These are phyloP conservation scores for Sesamia inferens DNA, from an alignment of 2,888 invertebrate species.

Conservation along the genomic window DNA sequence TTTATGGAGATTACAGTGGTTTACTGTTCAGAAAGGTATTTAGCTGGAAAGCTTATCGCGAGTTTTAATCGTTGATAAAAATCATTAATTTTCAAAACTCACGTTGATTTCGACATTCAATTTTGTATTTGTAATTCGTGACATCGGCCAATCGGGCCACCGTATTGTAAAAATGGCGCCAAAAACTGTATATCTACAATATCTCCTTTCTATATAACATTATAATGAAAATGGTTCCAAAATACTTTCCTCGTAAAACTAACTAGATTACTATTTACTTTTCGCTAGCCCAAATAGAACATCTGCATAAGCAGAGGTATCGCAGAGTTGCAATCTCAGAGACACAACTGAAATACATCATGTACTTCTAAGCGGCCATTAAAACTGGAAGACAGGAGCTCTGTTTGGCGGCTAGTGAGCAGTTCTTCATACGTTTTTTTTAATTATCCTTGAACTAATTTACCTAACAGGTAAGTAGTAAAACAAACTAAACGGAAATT, in stretches of 20 bases:
- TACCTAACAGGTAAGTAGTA: conserved; percentile 13
- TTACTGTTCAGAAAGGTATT: neutral
- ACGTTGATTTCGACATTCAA: neutral
- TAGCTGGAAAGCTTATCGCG: neutral
- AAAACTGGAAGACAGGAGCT: neutral
- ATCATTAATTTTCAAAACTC: no score
- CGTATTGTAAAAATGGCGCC: neutral
- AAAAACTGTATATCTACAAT: neutral
- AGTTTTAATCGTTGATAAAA: neutral
- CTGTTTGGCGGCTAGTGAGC: neutral
- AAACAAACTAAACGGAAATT: conserved; percentile 32
- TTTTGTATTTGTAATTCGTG: neutral
- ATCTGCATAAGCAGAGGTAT: neutral
- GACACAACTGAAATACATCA: neutral
- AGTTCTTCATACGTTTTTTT: neutral
- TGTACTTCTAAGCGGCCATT: neutral
- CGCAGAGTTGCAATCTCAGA: no score
- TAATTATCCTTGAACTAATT: conserved; percentile 11
- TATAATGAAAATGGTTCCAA: neutral
- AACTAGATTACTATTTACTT: neutral
- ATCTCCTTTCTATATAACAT: neutral
- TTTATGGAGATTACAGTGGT: neutral
- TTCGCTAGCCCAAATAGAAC: neutral
- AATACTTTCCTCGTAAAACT: neutral
- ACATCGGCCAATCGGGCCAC: no score